Evolutionary conservation across 30 jellyfish, hydroid and myxozoan genomes (phyloP).

Genomic region (Nemopilema nomurai): DNA sequence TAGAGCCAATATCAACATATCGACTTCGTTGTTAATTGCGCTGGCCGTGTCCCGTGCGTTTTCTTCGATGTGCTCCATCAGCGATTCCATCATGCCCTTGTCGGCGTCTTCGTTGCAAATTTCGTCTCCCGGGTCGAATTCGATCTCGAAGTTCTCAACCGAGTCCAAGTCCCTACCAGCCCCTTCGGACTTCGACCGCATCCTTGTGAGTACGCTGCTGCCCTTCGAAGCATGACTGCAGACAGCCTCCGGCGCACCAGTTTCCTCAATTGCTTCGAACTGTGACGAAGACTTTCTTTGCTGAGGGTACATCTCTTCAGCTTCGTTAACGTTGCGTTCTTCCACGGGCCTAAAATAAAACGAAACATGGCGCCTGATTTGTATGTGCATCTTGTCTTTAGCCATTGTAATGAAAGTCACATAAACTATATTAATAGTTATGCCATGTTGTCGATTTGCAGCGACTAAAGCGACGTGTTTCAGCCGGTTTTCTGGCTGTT

Average conservation of each 20-base stretch:
- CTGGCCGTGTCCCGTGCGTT: conserved; percentile 30
- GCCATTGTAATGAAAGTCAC: background rate
- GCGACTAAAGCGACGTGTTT: no score
- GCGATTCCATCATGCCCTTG: conserved; percentile 60
- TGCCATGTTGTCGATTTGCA: no score
- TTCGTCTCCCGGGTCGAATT: conserved; percentile 13
- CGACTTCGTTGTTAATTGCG: conserved; percentile 35
- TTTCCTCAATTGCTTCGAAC: background rate
- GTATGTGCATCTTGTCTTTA: background rate
- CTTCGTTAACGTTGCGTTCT: background rate
- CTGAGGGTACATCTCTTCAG: conserved; percentile 48
- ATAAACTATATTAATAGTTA: no score
- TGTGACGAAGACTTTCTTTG: conserved; percentile 22
- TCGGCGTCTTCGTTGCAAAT: conserved; percentile 26
- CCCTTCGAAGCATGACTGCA: conserved; percentile 6
- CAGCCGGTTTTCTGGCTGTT: background rate
- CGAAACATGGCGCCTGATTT: no score
- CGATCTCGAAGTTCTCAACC: conserved; percentile 49
- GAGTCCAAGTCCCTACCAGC: conserved; percentile 11
- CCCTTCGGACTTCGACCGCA: conserved; percentile 16
- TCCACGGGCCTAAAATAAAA: background rate
- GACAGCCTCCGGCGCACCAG: background rate
- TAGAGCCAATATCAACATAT: conserved; percentile 34
- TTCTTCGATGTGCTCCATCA: conserved; percentile 50
- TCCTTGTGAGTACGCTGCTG: conserved; percentile 44